Evolutionary conservation across 2,797 vertebrate genomes (phyloP).

Genomic region (Alauda arvensis): DNA sequence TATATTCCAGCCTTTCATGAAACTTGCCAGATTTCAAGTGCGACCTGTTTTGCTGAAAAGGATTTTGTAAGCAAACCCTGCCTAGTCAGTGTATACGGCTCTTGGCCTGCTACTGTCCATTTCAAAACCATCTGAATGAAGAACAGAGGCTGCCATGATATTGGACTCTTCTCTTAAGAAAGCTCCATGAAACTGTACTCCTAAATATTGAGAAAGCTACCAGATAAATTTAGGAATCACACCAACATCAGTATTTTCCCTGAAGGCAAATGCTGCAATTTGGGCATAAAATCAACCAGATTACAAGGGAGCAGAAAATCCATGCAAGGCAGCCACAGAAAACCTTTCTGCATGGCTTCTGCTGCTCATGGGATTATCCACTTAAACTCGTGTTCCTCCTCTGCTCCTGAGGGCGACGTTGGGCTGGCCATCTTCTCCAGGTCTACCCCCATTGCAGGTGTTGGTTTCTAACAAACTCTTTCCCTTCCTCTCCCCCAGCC

Average conservation of each 20-base stretch:
- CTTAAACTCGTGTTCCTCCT: not conserved
- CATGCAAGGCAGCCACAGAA: not conserved
- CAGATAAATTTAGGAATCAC: not conserved
- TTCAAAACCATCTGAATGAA: not conserved
- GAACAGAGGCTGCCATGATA: not conserved
- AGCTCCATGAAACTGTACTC: not conserved
- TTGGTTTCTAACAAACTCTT: not conserved
- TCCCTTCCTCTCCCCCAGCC: fast-evolving
- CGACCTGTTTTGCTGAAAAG: not conserved
- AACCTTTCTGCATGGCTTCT: not conserved
- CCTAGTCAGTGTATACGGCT: not conserved
- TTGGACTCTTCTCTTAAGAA: not conserved
- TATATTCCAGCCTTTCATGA: not conserved
- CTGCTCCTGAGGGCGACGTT: not conserved
- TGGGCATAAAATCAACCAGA: not conserved
- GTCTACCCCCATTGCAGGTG: not conserved
- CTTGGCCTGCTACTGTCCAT: not conserved
- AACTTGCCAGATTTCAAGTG: not conserved
- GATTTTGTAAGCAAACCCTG: not conserved
- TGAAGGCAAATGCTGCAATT: not conserved
- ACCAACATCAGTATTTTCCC: not conserved
- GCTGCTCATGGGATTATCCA: not conserved
- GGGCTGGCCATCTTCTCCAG: not conserved
- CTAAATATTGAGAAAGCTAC: not conserved
- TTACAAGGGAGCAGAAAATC: not conserved